Base-by-base conservation (phyloP, 2,888 invertebrate genomes). In the Gandaritis pyraliata region DNA sequence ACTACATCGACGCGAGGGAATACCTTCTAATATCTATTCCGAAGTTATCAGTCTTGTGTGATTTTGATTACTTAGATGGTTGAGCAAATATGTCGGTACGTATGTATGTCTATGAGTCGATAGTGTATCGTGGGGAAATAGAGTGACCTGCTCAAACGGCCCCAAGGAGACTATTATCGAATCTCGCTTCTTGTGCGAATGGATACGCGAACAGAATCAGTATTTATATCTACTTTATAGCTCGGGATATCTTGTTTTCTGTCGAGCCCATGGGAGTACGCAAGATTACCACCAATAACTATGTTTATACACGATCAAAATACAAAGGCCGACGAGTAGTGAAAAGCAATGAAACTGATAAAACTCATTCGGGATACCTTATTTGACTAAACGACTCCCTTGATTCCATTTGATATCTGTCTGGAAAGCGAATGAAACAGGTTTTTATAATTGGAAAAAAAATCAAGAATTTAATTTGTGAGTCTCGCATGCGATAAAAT, bases 151-250 rank as follows among this genome's bases (percentile, higher is more conserved):
- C 75, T 76, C 74, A 74, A 80, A 82, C 76, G 78, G 81, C 72
- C 83, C 82, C 82, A 74, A 69, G 71, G 83, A 81, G 83, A 82
- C 84, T 83, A 83, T 83, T 82, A 81, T 77, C 80, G 78, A 79
- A 80, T 78, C 78, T 77, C 75, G 76, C 81, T 79, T 81, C 79
- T 77, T 74, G 76, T 57, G 68, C 70, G 74, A 70, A 78, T 76
- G 73, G 75, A 77, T 77, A 76, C 74, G 68, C 69, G 72, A 54
- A 67, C 59, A 67, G 72, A 76, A 77, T 74, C 74, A 73, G 72
- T 75, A 79, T 80, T 78, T 80, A 76, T 80, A 66, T 73, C 67
- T 68, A 69, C 64, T 68, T 74, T 74, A 75, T 73, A 68, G 68
- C 76, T 73, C 60, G 67, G 69, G n/a, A n/a, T 69, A 64, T 71